Conservation (phyloP, 2,888 invertebrate species). For the Drosophila parthenogenetica region DNA sequence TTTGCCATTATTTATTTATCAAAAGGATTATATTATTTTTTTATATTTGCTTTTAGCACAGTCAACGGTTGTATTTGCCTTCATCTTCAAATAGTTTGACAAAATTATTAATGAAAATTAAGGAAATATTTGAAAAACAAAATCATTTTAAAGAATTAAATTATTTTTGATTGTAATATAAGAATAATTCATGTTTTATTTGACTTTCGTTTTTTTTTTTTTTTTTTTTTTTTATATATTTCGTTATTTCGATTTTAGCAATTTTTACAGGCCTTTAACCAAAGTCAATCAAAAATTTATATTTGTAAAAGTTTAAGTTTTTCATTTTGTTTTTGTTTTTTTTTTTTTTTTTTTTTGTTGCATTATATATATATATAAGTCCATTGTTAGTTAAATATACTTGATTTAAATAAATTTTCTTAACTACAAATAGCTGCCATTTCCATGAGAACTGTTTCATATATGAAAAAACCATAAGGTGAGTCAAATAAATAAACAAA, state of each 20-base stretch:
- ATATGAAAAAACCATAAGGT: slow-evolving; percentile 46
- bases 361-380: slow-evolving; percentile 59
- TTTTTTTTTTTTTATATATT: too few species aligned
- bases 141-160: slow-evolving; percentile 16
- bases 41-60: slow-evolving; percentile 39
- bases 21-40: slow-evolving; percentile 8
- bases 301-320: slow-evolving; percentile 36
- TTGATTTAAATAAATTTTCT: slow-evolving; percentile 80
- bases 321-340: slow-evolving; percentile 26
- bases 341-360: too few species aligned
- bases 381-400: slow-evolving; percentile 75
- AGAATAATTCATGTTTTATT: neutral
- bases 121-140: neutral
- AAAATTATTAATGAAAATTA: slow-evolving; percentile 9
- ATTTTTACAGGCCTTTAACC: slow-evolving; percentile 56
- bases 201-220: neutral
- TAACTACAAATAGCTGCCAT: slow-evolving; percentile 86
- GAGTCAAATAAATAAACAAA: slow-evolving; percentile 10
- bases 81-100: slow-evolving; percentile 9
- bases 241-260: slow-evolving; percentile 45
- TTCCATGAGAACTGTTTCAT: slow-evolving; percentile 85
- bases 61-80: slow-evolving; percentile 52
- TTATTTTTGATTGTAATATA: slow-evolving; percentile 31
- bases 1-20: slow-evolving; percentile 14
- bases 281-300: slow-evolving; percentile 27